Evolutionary conservation across 2,797 vertebrate genomes (phyloP).

Genomic region (Pipistrellus pygmaeus): DNA sequence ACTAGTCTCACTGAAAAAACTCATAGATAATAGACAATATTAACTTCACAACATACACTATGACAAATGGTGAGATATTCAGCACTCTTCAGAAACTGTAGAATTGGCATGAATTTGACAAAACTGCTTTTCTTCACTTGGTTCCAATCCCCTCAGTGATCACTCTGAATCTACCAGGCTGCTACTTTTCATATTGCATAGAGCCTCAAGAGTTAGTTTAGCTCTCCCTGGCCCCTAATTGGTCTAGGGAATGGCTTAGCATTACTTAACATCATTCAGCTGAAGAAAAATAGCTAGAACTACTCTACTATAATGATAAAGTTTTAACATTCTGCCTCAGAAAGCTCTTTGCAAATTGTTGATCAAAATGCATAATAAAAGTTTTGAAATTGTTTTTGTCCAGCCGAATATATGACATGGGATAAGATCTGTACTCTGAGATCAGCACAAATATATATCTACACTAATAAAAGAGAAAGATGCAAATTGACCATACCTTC

Average conservation of each 20-base stretch:
- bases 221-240: background rate
- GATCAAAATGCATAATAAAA: constrained; percentile 21
- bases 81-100: background rate
- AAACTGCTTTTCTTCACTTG: background rate
- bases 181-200: background rate
- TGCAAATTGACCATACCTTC: too few species aligned
- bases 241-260: background rate
- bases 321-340: constrained; percentile 47
- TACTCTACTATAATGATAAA: background rate
- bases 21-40: background rate
- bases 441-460: background rate
- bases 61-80: background rate
- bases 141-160: background rate
- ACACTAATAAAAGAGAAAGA: too few species aligned
- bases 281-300: background rate
- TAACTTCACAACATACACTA: background rate
- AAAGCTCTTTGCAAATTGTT: background rate
- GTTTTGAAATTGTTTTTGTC: background rate
- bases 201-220: background rate
- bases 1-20: background rate
- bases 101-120: background rate
- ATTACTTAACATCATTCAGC: background rate
- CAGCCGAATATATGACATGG: background rate
- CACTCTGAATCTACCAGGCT: background rate
- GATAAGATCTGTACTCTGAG: background rate